Evolutionary conservation across 2,113 vertebrate genomes (phyloP), one percentile per base, ranked within the genome.

Genomic region (Amblyopsis rosae): DNA sequence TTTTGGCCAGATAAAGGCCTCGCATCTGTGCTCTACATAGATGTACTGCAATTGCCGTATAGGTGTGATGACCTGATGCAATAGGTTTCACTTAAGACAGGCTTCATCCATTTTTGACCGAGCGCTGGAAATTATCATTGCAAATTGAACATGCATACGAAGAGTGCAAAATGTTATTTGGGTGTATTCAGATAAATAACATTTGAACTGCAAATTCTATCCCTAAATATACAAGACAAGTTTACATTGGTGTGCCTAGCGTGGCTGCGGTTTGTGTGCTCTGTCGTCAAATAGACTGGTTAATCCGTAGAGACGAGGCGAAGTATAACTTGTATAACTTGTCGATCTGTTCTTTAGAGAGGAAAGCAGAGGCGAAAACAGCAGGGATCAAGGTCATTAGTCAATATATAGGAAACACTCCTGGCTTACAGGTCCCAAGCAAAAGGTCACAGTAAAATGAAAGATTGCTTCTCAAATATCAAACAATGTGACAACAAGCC

Each of bases 151-250:
- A 87, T 81, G 82, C 83, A 63, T 54, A 50, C 78, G 75, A 46
- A 64, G 65, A 78, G 76, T 76, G 66, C 35, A 46, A 48, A 58
- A 80, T 77, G 68, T 73, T 80, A 78, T 67, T 75, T 67, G 82
- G 85, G 80, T 83, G 87, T 84, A 87, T 88, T 89, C 77, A 87
- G 86, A 85, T 80, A 89, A 88, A 89, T 87, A 66, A 26, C 0
- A 35, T 73, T 73, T 72, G 69, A 71, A 80, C 75, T 81, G 70
- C 17, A 1, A 32, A 62, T 68, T 72, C 79, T 61, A 81, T 59
- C 83, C 81, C 69, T 73, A 62, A 84, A 85, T 72, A 53, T 67
- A 80, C 69, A 67, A 62, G 26, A 11, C 45, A 65, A 6, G 35
- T 41, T 6, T 62, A 54, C 65, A 35, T 55, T 48, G 1, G 68